phyloP scores from a whole-genome alignment of 2,888 invertebrate species.

The Achlya flavicornis region DNA sequence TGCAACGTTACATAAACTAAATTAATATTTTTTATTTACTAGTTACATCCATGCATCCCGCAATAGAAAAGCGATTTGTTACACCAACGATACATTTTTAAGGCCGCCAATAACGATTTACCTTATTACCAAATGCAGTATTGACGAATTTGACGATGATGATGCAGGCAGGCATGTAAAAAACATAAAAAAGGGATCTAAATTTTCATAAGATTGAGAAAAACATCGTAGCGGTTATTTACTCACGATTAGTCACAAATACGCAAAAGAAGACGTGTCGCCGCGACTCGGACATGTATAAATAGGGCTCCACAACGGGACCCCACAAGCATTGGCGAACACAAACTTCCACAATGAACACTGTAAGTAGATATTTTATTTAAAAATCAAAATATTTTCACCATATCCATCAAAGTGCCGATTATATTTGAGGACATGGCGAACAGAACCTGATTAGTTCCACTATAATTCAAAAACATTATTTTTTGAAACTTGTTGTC shows the following conservation, averaged over 20 bases:
- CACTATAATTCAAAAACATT: too few relatives aligned
- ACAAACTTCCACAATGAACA: conserved; percentile 65
- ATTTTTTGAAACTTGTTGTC: too few relatives aligned
- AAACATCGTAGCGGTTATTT: conserved; percentile 49
- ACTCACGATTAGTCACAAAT: conserved; percentile 53
- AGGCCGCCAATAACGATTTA: neutral
- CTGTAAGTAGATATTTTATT: conserved; percentile 52
- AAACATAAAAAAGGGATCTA: neutral
- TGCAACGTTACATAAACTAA: neutral
- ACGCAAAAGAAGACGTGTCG: conserved; percentile 15
- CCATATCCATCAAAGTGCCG: too few relatives aligned
- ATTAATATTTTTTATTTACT: neutral
- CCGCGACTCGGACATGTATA: conserved; percentile 45
- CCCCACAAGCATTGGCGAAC: conserved; percentile 44
- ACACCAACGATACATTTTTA: conserved; percentile 2
- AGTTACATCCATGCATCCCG: conserved; percentile 13
- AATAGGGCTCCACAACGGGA: conserved; percentile 45
- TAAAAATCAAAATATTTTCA: neutral
- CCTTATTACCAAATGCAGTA: neutral
- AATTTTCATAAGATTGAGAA: neutral
- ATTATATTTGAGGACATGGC: too few relatives aligned
- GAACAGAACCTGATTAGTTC: too few relatives aligned
- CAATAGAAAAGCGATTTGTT: conserved; percentile 12
- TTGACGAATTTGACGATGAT: neutral
- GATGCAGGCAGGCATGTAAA: neutral